These are phyloP conservation scores for Drosophila rellima DNA, from an alignment of 2,888 invertebrate genomes.

Conservation along the genomic window DNA sequence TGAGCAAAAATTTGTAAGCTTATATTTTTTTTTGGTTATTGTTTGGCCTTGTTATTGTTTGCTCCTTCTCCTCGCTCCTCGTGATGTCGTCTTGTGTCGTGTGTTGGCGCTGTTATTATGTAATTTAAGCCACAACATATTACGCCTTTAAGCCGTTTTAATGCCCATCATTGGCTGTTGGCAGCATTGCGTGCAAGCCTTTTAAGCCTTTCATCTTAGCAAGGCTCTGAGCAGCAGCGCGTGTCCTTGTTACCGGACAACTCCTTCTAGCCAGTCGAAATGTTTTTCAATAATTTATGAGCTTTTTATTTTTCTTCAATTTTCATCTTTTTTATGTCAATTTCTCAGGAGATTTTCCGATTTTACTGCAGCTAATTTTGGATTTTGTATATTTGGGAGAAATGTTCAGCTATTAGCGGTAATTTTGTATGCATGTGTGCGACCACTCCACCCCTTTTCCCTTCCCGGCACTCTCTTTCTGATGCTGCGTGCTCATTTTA, in stretches of 20 bases:
- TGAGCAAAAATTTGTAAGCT: constrained; percentile 48
- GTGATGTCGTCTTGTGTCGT: constrained; percentile 10
- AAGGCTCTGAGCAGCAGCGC: constrained; percentile 7
- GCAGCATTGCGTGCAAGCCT: constrained; percentile 48
- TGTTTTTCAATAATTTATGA: constrained; percentile 58
- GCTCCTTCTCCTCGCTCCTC: constrained; percentile 8
- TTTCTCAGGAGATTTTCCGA: constrained; percentile 53
- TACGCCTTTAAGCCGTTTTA: constrained; percentile 74
- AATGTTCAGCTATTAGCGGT: constrained; percentile 53
- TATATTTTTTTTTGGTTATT: constrained; percentile 48
- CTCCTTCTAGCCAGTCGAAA: constrained; percentile 15
- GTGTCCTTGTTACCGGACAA: constrained; percentile 31
- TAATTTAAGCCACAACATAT: constrained; percentile 78
- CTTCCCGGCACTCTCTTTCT: neutral
- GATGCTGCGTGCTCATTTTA: constrained; percentile 56
- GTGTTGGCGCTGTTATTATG: constrained; percentile 52
- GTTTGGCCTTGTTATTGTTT: constrained; percentile 59
- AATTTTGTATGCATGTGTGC: constrained; percentile 58
- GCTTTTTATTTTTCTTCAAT: constrained; percentile 28
- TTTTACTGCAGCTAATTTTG: constrained; percentile 49
- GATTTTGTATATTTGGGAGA: constrained; percentile 15
- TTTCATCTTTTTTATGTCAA: constrained; percentile 33
- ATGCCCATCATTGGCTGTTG: constrained; percentile 71
- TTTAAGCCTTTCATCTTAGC: constrained; percentile 65
- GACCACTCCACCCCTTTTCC: neutral